Conservation (phyloP, 2,797 vertebrate species). For the Synanceia verrucosa region DNA sequence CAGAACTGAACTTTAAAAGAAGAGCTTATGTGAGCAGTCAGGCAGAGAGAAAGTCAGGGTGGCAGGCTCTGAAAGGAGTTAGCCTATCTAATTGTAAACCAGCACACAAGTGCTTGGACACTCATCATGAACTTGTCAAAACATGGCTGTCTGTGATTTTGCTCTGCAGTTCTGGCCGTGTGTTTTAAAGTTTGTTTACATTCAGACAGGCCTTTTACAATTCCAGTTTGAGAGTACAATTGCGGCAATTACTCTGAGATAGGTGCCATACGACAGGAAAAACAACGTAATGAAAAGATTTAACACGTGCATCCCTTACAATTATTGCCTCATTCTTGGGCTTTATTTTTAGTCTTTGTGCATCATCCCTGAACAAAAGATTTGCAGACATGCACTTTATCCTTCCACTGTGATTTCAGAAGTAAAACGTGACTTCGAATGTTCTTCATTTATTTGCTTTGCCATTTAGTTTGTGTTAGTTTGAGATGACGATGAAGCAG, state of each 20-base stretch:
- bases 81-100: slow-evolving; percentile 72
- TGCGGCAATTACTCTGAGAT: slow-evolving; percentile 89
- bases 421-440: not conserved
- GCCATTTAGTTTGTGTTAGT: not conserved
- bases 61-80: slow-evolving; percentile 55
- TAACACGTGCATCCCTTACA: slow-evolving; percentile 67
- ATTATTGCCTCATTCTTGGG: slow-evolving; percentile 77
- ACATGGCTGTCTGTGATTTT: slow-evolving; percentile 67
- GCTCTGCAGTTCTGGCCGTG: slow-evolving; percentile 55
- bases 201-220: slow-evolving; percentile 69
- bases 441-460: not conserved
- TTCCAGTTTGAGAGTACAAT: slow-evolving; percentile 85
- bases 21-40: slow-evolving; percentile 60
- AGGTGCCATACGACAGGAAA: slow-evolving; percentile 82
- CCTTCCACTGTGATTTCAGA: not conserved
- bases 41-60: slow-evolving; percentile 35
- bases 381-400: slow-evolving; percentile 27
- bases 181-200: slow-evolving; percentile 84
- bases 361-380: slow-evolving; percentile 49
- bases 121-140: slow-evolving; percentile 76
- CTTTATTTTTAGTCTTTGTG: slow-evolving; percentile 54
- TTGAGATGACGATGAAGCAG: slow-evolving; percentile 10
- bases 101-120: slow-evolving; percentile 62
- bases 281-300: slow-evolving; percentile 85
- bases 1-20: slow-evolving; percentile 74